phyloP scores from a whole-genome alignment of 23 tunicate genomes.

The Corella eumyota region DNA sequence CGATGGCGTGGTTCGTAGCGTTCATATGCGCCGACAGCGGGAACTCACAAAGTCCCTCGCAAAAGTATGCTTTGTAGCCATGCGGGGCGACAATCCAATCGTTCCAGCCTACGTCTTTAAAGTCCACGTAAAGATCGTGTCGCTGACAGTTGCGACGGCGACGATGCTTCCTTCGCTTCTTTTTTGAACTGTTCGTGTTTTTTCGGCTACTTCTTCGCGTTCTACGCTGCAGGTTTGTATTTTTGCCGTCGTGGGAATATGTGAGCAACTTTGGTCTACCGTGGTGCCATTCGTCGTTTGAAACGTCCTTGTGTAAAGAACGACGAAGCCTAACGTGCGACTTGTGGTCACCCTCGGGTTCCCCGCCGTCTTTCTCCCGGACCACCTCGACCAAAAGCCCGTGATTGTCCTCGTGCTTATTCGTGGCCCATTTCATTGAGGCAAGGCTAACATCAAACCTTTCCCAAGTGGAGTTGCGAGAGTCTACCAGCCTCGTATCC shows the following conservation, averaged over 20 bases:
- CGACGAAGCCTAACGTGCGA: slow-evolving; percentile 71
- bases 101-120: slow-evolving; percentile 67
- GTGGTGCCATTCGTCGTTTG: slow-evolving; percentile 57
- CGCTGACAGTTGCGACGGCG: slow-evolving; percentile 49
- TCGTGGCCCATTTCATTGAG: slow-evolving; percentile 29
- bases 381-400: slow-evolving; percentile 79
- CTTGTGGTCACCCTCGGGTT: slow-evolving; percentile 16
- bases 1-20: slow-evolving; percentile 91
- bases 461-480: slow-evolving; percentile 84
- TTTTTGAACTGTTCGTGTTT: slow-evolving; percentile 14
- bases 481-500: slow-evolving; percentile 54
- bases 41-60: slow-evolving; percentile 63
- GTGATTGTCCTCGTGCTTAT: slow-evolving; percentile 30
- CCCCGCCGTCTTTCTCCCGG: slow-evolving; percentile 10
- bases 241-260: slow-evolving; percentile 70
- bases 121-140: slow-evolving; percentile 73
- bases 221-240: slow-evolving; percentile 31
- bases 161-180: slow-evolving; percentile 18
- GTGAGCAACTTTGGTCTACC: slow-evolving; percentile 51
- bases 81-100: slow-evolving; percentile 95
- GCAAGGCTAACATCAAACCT: slow-evolving; percentile 63
- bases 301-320: slow-evolving; percentile 19
- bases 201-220: slow-evolving; percentile 25
- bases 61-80: slow-evolving; percentile 84
- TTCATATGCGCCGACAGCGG: slow-evolving; percentile 78